These are phyloP conservation scores for Equus quagga DNA, from an alignment of 2,113 vertebrate species.

Conservation along the genomic window DNA sequence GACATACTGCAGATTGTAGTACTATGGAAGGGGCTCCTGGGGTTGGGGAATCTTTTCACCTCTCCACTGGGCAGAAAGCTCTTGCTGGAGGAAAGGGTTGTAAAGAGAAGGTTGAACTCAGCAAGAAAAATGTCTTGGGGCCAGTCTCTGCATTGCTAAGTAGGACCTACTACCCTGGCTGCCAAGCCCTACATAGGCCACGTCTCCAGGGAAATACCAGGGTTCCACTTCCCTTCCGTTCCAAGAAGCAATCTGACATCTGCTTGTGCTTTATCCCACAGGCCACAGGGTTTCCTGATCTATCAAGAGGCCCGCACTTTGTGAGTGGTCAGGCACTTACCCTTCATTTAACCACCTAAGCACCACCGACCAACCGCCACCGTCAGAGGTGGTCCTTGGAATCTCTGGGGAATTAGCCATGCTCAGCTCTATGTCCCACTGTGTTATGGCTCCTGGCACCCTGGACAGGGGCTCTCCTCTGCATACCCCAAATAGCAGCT, in stretches of 20 bases:
- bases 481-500: neutral
- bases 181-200: neutral
- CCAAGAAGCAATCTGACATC: neutral
- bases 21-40: neutral
- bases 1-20: neutral
- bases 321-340: neutral
- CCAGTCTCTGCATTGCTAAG: conserved; percentile 1
- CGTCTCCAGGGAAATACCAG: neutral
- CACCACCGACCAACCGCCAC: neutral
- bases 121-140: neutral
- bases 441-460: neutral
- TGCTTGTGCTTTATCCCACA: neutral
- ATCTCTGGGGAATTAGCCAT: neutral
- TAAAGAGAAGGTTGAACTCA: neutral
- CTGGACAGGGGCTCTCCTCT: neutral
- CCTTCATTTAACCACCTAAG: neutral
- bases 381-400: neutral
- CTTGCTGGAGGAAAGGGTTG: neutral
- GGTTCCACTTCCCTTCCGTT: neutral
- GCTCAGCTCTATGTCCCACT: neutral
- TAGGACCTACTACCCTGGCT: neutral
- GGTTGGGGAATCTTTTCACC: neutral
- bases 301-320: neutral
- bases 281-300: neutral
- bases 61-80: neutral